A percentile compares a stretch with the other conserved stretches of the same genome.
Evolutionary conservation across 2,113 vertebrate genomes (phyloP).

Genomic region (Spea multiplicata): DNA sequence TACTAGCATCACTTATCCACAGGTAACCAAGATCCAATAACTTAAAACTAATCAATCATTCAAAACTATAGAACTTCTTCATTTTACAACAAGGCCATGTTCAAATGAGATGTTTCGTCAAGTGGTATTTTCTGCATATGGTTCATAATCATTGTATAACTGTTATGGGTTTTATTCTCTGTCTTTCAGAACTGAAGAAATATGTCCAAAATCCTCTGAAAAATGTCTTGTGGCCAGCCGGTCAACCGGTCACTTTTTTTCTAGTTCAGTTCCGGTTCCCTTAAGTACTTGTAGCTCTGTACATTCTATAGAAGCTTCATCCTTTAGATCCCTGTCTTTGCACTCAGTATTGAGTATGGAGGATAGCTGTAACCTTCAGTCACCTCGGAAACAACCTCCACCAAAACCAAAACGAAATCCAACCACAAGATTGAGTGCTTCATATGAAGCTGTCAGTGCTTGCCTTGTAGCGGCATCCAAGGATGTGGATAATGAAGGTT

Average conservation of each 20-base stretch:
- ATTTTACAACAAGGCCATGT: too few species aligned
- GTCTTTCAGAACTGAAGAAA: slow-evolving; percentile 75
- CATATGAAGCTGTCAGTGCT: slow-evolving; percentile 91
- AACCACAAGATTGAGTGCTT: slow-evolving; percentile 90
- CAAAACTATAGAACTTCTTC: too few species aligned
- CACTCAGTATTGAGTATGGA: slow-evolving; percentile 75
- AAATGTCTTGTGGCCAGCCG: slow-evolving; percentile 60
- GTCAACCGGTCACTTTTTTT: slow-evolving; percentile 71
- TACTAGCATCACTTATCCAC: too few species aligned
- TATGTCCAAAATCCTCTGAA: slow-evolving; percentile 67
- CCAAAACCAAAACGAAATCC: slow-evolving; percentile 97
- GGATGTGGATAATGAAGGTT: slow-evolving; percentile 78
- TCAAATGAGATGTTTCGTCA: too few species aligned
- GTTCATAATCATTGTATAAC: too few species aligned
- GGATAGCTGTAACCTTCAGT: slow-evolving; percentile 73
- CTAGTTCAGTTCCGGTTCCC: slow-evolving; percentile 72
- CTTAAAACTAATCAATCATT: too few species aligned
- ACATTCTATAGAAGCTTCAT: slow-evolving; percentile 67
- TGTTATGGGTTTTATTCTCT: slow-evolving; percentile 40
- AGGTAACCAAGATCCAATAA: too few species aligned
- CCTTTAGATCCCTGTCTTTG: slow-evolving; percentile 77
- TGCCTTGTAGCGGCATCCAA: slow-evolving; percentile 80
- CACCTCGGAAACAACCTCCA: slow-evolving; percentile 94
- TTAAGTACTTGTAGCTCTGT: slow-evolving; percentile 73
- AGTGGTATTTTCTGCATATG: too few species aligned